Evolutionary conservation across 2,888 invertebrate genomes (phyloP).

Genomic region (Chromoteleia sp.): DNA sequence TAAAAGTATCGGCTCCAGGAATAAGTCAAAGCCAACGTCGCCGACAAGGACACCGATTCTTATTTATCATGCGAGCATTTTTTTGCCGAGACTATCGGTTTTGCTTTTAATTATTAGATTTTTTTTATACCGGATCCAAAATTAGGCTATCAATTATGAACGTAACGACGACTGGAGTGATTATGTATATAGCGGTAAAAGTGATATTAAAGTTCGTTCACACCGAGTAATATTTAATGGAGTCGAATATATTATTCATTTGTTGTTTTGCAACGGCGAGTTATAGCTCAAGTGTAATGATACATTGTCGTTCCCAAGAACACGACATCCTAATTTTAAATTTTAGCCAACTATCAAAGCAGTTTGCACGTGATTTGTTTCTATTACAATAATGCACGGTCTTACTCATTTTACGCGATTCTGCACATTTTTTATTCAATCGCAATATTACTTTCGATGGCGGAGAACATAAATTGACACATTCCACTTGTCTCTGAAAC

Average conservation of each 20-base stretch:
- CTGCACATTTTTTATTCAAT: slow-evolving; percentile 1
- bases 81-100: not conserved
- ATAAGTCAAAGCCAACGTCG: slow-evolving; percentile 7
- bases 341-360: not conserved
- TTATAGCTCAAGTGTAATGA: not conserved
- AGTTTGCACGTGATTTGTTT: too few species aligned
- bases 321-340: not conserved
- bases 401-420: slow-evolving; percentile 1
- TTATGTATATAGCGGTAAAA: slow-evolving; percentile 4
- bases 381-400: too few species aligned
- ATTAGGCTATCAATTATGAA: too few species aligned
- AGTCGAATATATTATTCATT: slow-evolving; percentile 33
- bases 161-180: not conserved
- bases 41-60: not conserved
- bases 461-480: slow-evolving; percentile 2
- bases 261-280: slow-evolving; percentile 19
- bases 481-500: not conserved
- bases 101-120: not conserved
- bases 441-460: not conserved
- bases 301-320: too few species aligned
- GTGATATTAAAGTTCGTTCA: slow-evolving; percentile 9
- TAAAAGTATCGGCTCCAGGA: not conserved
- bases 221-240: slow-evolving; percentile 34
- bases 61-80: not conserved
- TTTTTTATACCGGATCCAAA: too few species aligned